Evolutionary conservation across 2,888 invertebrate genomes (phyloP).

Genomic region (Rhamphomyia laevipes): DNA sequence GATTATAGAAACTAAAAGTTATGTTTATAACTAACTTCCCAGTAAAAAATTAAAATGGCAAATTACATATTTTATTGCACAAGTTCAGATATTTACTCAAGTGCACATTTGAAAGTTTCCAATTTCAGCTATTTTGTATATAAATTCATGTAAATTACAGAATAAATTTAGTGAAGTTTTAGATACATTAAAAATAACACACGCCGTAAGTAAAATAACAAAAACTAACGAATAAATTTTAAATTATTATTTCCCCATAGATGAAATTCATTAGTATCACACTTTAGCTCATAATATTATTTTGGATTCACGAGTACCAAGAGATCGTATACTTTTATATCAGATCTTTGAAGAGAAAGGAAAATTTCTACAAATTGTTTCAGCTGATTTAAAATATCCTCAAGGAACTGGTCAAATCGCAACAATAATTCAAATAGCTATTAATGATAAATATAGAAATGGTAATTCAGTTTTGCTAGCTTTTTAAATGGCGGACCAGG

Average conservation of each 20-base stretch:
- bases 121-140: too few relatives aligned
- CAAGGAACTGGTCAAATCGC: neutral
- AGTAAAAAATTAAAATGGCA: too few relatives aligned
- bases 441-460: neutral
- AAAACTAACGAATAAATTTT: neutral
- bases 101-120: too few relatives aligned
- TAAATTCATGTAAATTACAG: too few relatives aligned
- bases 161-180: too few relatives aligned
- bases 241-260: neutral
- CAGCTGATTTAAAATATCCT: neutral
- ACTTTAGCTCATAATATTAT: neutral
- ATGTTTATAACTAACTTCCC: too few relatives aligned
- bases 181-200: too few relatives aligned
- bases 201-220: too few relatives aligned
- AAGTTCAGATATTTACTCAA: too few relatives aligned
- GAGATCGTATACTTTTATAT: neutral
- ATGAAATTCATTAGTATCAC: neutral
- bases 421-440: neutral
- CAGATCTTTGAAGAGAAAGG: neutral
- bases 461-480: neutral
- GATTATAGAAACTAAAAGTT: too few relatives aligned
- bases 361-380: neutral
- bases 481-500: neutral
- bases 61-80: too few relatives aligned
- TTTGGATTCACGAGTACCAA: neutral